Percentiles rank a stretch among this genome's conserved stretches.
phyloP scores from a whole-genome alignment of 2,888 invertebrate species.

The Rhimphoctona megacephalus region DNA sequence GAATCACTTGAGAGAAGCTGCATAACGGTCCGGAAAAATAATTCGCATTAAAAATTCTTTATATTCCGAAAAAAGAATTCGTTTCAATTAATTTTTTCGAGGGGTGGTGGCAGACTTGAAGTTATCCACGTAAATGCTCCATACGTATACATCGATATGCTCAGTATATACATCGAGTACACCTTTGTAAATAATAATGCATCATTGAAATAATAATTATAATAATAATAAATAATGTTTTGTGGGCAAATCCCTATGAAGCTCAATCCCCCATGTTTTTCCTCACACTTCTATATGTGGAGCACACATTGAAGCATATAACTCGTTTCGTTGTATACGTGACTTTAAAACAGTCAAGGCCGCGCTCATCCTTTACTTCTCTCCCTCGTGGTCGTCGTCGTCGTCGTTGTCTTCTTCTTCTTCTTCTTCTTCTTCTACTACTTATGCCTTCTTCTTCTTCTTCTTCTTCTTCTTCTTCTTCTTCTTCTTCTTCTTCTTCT shows the following conservation, averaged over 20 bases:
- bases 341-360: slow-evolving; percentile 68
- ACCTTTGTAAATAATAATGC: background rate
- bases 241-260: slow-evolving; percentile 21
- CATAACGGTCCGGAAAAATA: background rate
- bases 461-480: slow-evolving; percentile 50
- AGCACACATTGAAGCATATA: slow-evolving; percentile 43
- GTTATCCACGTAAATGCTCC: background rate
- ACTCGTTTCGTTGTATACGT: slow-evolving; percentile 64
- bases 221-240: slow-evolving; percentile 35
- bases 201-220: background rate
- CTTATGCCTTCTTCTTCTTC: slow-evolving; percentile 19
- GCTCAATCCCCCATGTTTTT: slow-evolving; percentile 21
- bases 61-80: background rate
- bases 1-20: background rate
- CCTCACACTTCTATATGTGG: slow-evolving; percentile 17
- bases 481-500: slow-evolving; percentile 33
- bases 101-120: background rate
- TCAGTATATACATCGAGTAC: background rate
- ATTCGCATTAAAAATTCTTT: background rate
- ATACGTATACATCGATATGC: background rate
- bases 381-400: slow-evolving; percentile 62
- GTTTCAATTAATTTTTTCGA: background rate
- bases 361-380: slow-evolving; percentile 65
- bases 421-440: slow-evolving; percentile 27
- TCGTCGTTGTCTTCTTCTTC: slow-evolving; percentile 38